These are phyloP conservation scores for Rhagoletis zephyria DNA, from an alignment of 1,140 invertebrate species.

Conservation along the genomic window DNA sequence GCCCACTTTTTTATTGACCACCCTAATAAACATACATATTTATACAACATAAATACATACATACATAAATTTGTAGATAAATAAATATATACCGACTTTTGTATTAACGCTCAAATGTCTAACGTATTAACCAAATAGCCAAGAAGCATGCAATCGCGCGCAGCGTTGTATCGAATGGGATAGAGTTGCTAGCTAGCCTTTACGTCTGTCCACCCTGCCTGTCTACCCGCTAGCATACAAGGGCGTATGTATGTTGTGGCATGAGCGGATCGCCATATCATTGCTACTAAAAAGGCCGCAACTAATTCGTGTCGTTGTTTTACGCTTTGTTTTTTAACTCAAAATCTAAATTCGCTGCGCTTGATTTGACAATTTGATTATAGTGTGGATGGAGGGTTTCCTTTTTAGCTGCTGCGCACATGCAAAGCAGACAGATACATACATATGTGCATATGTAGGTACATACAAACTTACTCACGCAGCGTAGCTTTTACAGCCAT, in stretches of 20 bases:
- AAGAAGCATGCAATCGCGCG: conserved; percentile 18
- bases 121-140: conserved; percentile 26
- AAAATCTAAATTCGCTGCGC: conserved; percentile 32
- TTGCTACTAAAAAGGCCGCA: conserved; percentile 34
- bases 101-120: background rate
- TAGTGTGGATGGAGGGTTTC: background rate
- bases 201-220: background rate
- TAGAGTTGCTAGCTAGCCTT: background rate
- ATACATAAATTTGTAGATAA: background rate
- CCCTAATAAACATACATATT: background rate
- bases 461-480: background rate
- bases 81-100: background rate
- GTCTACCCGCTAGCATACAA: too few relatives aligned
- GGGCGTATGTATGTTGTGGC: background rate
- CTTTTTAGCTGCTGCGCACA: background rate
- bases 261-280: conserved; percentile 18
- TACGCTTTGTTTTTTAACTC: conserved; percentile 17
- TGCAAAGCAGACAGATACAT: background rate
- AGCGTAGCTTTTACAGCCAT: background rate
- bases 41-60: background rate
- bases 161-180: background rate
- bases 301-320: conserved; percentile 39
- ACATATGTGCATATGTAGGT: background rate
- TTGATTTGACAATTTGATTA: conserved; percentile 52
- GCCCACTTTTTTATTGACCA: too few relatives aligned